Evolutionary conservation across 2,888 invertebrate species (phyloP), one percentile per base, ranked within the genome.

Genomic region (Endotricha flammealis): DNA sequence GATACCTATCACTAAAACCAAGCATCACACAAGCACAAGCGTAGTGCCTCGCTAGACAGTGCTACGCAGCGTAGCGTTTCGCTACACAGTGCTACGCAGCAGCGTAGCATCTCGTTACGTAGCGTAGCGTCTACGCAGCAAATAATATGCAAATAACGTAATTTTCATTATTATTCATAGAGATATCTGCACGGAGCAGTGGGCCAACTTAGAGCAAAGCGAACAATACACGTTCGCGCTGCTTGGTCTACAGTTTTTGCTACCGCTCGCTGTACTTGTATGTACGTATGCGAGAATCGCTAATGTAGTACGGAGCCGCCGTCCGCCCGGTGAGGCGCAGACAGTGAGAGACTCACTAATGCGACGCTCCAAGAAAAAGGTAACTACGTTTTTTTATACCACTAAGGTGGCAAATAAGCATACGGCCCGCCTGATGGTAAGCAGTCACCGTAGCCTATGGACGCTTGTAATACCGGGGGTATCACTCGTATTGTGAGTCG

Each of bases 241-340:
- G 44, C 89, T 96, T 77, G 88, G 92, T 24, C 88, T 96, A 31
- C 97, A 97, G 76, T 97, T 96, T 69, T 89, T 94, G 42, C 86
- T 96, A 46, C 97, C 97, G 0, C 85, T 96, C 43, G 70, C 89
- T 12, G 95, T 95, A 24, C 88, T 97, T 9, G 86, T 95, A 38
- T 94, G 93, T 67, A 95, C 96, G 0, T 97, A 97, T 67, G 91
- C 92, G 1, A 90, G 94, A 49, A 97, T 97, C 42, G 96, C 93
- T 0, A 88, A 93, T 31, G 92, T 93, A n/a, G 95, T 97, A 27
- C 96, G 96, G 95, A 95, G 95, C 12, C 81, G 94, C 48, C 87
- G 92, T 22, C 92, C 94, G 4, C 96, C 96, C 0, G 96, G 96
- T 0, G 96, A 96, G 71, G 96, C 96, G 0, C 93, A 95, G 64